Base-by-base conservation (phyloP, 2,797 vertebrate species). In the Halcyon leucocephala region DNA sequence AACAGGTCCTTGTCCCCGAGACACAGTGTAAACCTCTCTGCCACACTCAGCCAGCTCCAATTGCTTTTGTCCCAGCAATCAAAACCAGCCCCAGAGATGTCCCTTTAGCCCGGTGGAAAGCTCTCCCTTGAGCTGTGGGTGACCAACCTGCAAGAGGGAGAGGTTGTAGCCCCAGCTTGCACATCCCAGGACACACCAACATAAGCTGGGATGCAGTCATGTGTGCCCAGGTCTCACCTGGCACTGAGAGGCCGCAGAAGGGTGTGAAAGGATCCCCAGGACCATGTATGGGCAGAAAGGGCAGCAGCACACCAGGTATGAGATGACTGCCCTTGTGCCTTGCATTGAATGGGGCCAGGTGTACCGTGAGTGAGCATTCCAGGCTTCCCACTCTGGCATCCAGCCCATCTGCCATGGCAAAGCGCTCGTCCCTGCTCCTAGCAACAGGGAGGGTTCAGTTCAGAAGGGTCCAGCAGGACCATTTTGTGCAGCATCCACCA, bases 41-140 rank as follows among this genome's bases (percentile, higher is more conserved):
- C 22, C 29, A 10, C 25, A 10, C 33, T 48, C 66, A 37, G 42
- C 64, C 64, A 49, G 46, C 35, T 37, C 49, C 1, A 0, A 26
- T 20, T 39, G 62, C 42, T 76, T 74, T 84, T 51, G 44, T 41
- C 57, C 35, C 64, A 71, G 58, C 52, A 20, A 49, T 55, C 12
- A 25, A 60, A 93, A 52, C 19, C 39, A 65, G 44, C 25, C 44
- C 22, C 62, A 54, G 70, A 42, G 70, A 60, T 0, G 0, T 31
- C 72, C 41, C 37, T 33, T 66, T 25, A 33, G 26, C 31, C 24
- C 5, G 4, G 31, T 15, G 24, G 41, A 60, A 71, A 78, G 60
- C 48, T 60, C 26, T 42, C 37, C 35, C n/a, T 31, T 0, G 1
- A 55, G 21, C 60, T 2, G 0, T 19, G 35, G 10, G 60, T 1